Evolutionary conservation across 2,888 invertebrate species (phyloP).

Genomic region (Rhamphomyia laevipes): DNA sequence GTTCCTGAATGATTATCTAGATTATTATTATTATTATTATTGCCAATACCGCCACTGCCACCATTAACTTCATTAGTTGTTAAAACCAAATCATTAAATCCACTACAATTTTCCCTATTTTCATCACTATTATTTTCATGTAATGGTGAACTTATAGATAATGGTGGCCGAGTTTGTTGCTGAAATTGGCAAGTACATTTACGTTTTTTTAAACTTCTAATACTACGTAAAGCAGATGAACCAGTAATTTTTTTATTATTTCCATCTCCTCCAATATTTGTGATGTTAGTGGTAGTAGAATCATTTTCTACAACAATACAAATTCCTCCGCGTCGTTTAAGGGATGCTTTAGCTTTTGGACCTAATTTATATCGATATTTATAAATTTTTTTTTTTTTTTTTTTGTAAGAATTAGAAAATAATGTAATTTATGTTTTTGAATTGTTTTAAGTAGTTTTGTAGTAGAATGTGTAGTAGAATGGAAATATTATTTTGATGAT

Average conservation of each 20-base stretch:
- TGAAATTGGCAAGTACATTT: constrained; percentile 11
- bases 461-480: background rate
- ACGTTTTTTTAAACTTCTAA: constrained; percentile 12
- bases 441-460: background rate
- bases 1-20: background rate
- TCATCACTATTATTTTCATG: background rate
- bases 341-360: constrained; percentile 28
- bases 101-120: background rate
- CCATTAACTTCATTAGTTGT: background rate
- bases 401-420: background rate
- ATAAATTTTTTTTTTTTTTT: background rate
- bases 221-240: constrained; percentile 16
- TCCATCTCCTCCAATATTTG: background rate
- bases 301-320: constrained; percentile 38
- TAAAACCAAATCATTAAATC: too few species aligned
- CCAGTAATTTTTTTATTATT: constrained; percentile 5
- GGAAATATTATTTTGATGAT: background rate
- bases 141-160: background rate
- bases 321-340: constrained; percentile 37
- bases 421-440: background rate
- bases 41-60: background rate
- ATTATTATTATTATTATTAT: background rate
- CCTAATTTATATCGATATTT: constrained; percentile 10
- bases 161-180: constrained; percentile 5
- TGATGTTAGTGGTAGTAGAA: constrained; percentile 13